A percentile compares a stretch with the other conserved stretches of the same genome.
phyloP scores from a whole-genome alignment of 2,113 vertebrate genomes.

The Elgaria multicarinata region DNA sequence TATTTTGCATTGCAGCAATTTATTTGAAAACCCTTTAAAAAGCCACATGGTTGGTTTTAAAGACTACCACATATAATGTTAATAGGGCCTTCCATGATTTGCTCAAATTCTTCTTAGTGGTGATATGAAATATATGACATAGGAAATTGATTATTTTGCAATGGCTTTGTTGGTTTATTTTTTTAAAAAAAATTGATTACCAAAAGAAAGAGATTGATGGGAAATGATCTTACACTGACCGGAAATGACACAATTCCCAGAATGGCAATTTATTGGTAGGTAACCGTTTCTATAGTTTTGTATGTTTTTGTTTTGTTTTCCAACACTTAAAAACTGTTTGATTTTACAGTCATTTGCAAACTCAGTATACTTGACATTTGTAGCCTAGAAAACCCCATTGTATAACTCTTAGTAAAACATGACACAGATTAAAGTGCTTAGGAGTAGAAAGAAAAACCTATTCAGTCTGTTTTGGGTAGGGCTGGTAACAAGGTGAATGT shows the following conservation, averaged over 20 bases:
- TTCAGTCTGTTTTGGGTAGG: not conserved
- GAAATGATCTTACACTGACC: slow-evolving; percentile 23
- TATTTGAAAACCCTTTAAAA: slow-evolving; percentile 70
- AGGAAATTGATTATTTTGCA: slow-evolving; percentile 36
- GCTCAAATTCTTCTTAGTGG: slow-evolving; percentile 38
- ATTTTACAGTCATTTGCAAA: slow-evolving; percentile 53
- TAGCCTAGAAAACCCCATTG: slow-evolving; percentile 9
- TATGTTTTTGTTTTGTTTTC: slow-evolving; percentile 22
- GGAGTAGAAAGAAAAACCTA: slow-evolving; percentile 19
- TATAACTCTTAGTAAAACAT: not conserved
- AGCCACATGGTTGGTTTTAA: slow-evolving; percentile 61
- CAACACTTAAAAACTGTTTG: slow-evolving; percentile 30
- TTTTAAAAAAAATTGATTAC: not conserved
- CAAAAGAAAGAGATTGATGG: slow-evolving; percentile 3
- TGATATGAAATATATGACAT: slow-evolving; percentile 19
- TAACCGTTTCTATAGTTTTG: slow-evolving; percentile 44
- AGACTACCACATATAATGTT: slow-evolving; percentile 60
- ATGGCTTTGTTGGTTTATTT: not conserved
- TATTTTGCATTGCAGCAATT: slow-evolving; percentile 66
- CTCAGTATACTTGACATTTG: slow-evolving; percentile 46
- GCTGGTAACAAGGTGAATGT: not conserved
- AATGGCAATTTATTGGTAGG: slow-evolving; percentile 9
- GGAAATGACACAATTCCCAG: slow-evolving; percentile 22
- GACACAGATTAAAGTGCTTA: slow-evolving; percentile 12
- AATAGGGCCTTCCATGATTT: slow-evolving; percentile 53